phyloP scores from a whole-genome alignment of 2,888 invertebrate species.

The Leptinotarsa juncta region DNA sequence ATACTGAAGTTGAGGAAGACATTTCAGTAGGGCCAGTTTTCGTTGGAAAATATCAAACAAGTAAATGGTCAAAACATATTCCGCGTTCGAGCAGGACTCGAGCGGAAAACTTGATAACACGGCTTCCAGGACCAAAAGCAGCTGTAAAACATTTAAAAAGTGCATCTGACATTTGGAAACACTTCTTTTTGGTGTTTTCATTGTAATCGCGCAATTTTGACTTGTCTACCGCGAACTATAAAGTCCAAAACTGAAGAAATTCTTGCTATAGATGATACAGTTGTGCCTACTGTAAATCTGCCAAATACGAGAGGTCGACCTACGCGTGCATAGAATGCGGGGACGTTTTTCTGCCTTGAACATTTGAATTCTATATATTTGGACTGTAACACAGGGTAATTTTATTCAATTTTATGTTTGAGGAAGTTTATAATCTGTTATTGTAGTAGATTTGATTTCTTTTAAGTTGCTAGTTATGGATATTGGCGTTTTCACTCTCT shows the following conservation, averaged over 20 bases:
- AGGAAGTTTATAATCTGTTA: too few species aligned
- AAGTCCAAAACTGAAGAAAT: conserved; percentile 38
- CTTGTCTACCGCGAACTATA: conserved; percentile 36
- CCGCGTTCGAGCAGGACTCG: too few species aligned
- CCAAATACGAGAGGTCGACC: conserved; percentile 31
- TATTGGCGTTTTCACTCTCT: conserved; percentile 13
- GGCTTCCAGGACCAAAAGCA: conserved; percentile 22
- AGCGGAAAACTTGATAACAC: conserved; percentile 24
- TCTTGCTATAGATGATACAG: conserved; percentile 33
- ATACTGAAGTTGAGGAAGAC: too few species aligned
- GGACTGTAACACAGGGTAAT: conserved; percentile 23
- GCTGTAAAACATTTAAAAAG: conserved; percentile 29
- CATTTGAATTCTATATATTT: conserved; percentile 31
- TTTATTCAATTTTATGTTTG: too few species aligned
- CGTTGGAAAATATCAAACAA: too few species aligned
- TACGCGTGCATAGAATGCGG: conserved; percentile 29
- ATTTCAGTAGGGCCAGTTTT: too few species aligned
- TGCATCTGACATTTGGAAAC: conserved; percentile 30
- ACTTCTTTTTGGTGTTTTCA: too few species aligned
- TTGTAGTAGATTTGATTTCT: too few species aligned
- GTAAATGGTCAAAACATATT: too few species aligned
- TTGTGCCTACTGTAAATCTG: conserved; percentile 30
- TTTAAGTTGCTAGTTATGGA: background rate
- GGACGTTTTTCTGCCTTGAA: conserved; percentile 28
- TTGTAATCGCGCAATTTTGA: too few species aligned